A percentile compares a stretch with the other conserved stretches of the same genome.
phyloP scores from a whole-genome alignment of 1,140 invertebrate species.

The Drosophila mayri region DNA sequence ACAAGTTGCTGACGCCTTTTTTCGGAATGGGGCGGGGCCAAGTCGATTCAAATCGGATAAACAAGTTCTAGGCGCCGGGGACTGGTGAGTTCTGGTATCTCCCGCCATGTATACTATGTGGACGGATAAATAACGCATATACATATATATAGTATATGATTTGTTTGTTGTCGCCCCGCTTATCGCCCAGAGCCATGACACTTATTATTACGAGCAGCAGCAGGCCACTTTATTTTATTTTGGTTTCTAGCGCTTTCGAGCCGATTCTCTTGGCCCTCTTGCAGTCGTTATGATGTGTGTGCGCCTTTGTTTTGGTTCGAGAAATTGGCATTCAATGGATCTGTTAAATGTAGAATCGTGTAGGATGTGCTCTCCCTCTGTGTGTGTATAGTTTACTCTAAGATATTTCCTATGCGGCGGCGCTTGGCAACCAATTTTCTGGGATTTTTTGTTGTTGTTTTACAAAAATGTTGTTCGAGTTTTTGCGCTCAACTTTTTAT shows the following conservation, averaged over 20 bases:
- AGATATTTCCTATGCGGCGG: slow-evolving; percentile 15
- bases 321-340: slow-evolving; percentile 50
- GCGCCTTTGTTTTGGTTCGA: slow-evolving; percentile 39
- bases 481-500: slow-evolving; percentile 16
- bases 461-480: slow-evolving; percentile 12
- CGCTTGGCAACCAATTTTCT: slow-evolving; percentile 57
- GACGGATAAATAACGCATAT: slow-evolving; percentile 19
- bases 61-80: slow-evolving; percentile 68
- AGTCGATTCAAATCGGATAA: slow-evolving; percentile 38
- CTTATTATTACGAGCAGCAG: slow-evolving; percentile 39
- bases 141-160: slow-evolving; percentile 12
- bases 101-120: slow-evolving; percentile 14
- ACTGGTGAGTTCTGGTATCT: slow-evolving; percentile 64
- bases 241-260: slow-evolving; percentile 64
- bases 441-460: slow-evolving; percentile 11
- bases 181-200: slow-evolving; percentile 59
- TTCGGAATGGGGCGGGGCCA: not conserved
- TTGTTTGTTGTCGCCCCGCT: slow-evolving; percentile 51
- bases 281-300: slow-evolving; percentile 23
- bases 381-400: slow-evolving; percentile 5
- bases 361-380: slow-evolving; percentile 12
- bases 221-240: slow-evolving; percentile 32
- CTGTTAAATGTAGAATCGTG: slow-evolving; percentile 30
- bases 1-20: slow-evolving; percentile 45
- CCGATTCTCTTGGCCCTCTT: slow-evolving; percentile 7